These are phyloP conservation scores for Cacoxenus indagator DNA, from an alignment of 2,888 invertebrate species.

Conservation along the genomic window DNA sequence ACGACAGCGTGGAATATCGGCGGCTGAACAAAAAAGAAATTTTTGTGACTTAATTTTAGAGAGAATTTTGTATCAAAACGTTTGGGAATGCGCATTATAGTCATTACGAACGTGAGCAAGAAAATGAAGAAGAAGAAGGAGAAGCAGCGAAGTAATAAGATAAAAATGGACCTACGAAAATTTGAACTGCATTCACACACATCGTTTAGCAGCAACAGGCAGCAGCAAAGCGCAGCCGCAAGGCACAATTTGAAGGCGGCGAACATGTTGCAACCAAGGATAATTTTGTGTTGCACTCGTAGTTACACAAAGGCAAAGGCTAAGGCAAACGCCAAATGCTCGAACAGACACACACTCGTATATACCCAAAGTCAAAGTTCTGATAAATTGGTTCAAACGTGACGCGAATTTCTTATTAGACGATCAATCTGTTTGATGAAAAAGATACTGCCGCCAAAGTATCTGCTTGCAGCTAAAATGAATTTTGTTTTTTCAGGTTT, in stretches of 20 bases:
- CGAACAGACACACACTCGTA: constrained; percentile 4
- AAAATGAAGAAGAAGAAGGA: constrained; percentile 16
- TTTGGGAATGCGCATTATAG: neutral
- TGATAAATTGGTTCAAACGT: neutral
- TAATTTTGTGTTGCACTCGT: constrained; percentile 15
- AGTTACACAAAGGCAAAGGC: constrained; percentile 1
- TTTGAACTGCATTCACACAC: constrained; percentile 41
- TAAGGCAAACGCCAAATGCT: neutral
- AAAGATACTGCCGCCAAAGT: no score
- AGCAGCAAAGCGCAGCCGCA: constrained; percentile 30
- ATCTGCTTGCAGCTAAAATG: neutral
- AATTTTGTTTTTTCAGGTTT: neutral
- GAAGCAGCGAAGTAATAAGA: neutral
- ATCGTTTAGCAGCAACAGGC: constrained; percentile 34
- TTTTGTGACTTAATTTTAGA: neutral
- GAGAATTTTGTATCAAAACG: neutral
- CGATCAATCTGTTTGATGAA: no score
- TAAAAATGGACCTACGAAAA: constrained; percentile 51
- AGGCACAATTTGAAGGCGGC: constrained; percentile 20
- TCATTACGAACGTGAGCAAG: neutral
- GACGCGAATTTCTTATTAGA: constrained; percentile 12
- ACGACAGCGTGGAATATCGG: constrained; percentile 65
- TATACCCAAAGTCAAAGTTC: neutral
- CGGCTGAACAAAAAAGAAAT: constrained; percentile 45
- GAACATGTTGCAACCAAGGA: constrained; percentile 12